Conservation (phyloP, 1,140 invertebrate species). For the Arctopsyche grandis region DNA sequence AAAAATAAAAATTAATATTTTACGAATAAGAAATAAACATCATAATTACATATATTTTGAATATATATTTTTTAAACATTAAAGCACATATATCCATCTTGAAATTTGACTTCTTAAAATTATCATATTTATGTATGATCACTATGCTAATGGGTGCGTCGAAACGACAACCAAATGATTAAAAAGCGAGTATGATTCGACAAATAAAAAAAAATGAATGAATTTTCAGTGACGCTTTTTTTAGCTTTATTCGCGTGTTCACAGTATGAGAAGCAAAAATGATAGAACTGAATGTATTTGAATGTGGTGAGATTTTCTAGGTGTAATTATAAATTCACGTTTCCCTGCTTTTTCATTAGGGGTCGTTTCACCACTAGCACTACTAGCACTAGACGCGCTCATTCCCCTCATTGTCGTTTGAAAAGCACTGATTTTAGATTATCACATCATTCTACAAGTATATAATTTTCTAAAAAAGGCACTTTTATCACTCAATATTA, state of each 20-base stretch:
- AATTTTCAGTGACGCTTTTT: not conserved
- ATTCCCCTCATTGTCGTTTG: constrained; percentile 4
- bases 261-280: constrained; percentile 13
- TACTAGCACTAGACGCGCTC: not conserved
- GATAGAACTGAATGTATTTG: constrained; percentile 17
- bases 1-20: not conserved
- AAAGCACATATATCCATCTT: constrained; percentile 7
- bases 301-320: constrained; percentile 4
- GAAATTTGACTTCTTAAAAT: not conserved
- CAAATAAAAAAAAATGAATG: not conserved
- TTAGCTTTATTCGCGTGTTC: not conserved
- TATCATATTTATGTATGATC: too few relatives aligned
- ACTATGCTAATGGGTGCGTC: not conserved
- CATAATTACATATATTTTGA: constrained; percentile 25
- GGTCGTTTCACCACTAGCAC: not conserved
- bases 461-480: not conserved
- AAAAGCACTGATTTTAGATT: not conserved
- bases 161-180: not conserved
- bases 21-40: constrained; percentile 10
- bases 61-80: not conserved
- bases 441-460: not conserved
- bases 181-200: not conserved
- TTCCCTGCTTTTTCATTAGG: not conserved
- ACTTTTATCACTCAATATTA: not conserved
- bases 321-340: constrained; percentile 18